A percentile compares a stretch with the other conserved stretches of the same genome.
Evolutionary conservation across 64 coral and sea anemone species (phyloP).

Genomic region (Astreopora myriophthalma): DNA sequence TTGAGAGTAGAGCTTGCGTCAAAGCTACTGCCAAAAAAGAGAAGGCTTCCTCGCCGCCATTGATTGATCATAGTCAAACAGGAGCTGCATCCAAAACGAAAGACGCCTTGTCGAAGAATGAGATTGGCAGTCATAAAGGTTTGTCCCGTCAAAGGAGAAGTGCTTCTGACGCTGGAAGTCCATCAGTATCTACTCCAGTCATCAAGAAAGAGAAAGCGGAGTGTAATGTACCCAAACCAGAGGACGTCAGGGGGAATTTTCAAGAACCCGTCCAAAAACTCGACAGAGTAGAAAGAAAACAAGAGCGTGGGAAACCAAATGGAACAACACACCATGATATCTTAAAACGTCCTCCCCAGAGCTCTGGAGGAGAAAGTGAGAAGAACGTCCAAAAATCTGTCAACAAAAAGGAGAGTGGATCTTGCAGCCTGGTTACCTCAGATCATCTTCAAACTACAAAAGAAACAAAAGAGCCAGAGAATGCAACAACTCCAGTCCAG

Average conservation of each 20-base stretch:
- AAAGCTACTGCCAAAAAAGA: neutral
- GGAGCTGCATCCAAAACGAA: neutral
- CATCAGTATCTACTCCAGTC: neutral
- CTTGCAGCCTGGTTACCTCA: neutral
- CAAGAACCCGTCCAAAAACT: neutral
- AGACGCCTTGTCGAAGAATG: neutral
- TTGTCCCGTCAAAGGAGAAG: neutral
- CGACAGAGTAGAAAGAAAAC: neutral
- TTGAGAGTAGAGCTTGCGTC: neutral
- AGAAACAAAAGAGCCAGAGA: neutral
- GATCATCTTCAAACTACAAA: neutral
- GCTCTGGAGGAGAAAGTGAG: neutral
- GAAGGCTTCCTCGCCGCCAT: neutral
- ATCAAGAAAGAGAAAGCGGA: neutral
- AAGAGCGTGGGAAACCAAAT: neutral
- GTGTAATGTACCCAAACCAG: neutral
- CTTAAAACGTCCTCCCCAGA: neutral
- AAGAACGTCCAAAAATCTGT: neutral
- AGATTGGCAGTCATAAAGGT: neutral
- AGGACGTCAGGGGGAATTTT: neutral
- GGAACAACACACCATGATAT: neutral
- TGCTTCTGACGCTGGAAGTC: slow-evolving; percentile 2
- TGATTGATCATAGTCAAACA: neutral
- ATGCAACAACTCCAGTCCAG: neutral
- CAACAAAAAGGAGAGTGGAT: neutral